Base-by-base conservation (phyloP, 2,888 invertebrate species). In the Torymus aiolomorphi region DNA sequence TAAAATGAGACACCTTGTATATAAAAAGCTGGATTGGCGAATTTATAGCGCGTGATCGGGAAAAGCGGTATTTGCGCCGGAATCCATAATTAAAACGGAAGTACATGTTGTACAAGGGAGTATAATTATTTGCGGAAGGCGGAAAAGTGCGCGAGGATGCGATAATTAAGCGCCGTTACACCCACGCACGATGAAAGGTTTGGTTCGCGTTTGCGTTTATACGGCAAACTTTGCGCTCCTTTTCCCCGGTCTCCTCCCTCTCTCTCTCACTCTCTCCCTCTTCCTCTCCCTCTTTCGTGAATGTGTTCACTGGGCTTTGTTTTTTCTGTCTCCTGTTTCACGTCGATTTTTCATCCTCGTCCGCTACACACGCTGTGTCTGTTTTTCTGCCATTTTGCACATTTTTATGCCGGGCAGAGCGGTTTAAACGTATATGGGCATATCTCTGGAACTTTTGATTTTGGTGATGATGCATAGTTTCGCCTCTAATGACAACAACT, bases 121-220 rank as follows among this genome's bases (percentile, higher is more conserved):
- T 62, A 62, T 62, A 76, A 80, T 76, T 76, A 80, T 72, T 80
- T 65, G 67, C 62, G 56, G 4, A 56, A 59, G 65, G 59, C 18
- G 20, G 56, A 63, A n/a, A 14, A n/a, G n/a, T 20, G 8, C 52
- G 24, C 49, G n/a, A 1, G 57, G 70, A 74, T 69, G 62, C 82
- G 83, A 78, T 83, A 85, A 84, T 85, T 86, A 86, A 86, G 85
- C 83, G 83, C 57, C 71, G 81, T 83, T 84, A 81, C 24, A 42
- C 65, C 2, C 80, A 62, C 56, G 57, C 54, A 61, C 72, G 72
- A 54, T 62, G 73, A 73, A 73, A 73, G 69, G 78, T 78, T 78
- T 78, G 69, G 73, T 73, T 67, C 78, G n/a, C n/a, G n/a, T n/a
- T n/a, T n/a, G 56, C 61, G 69, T 57, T 16, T 8, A 31, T 24